Base-by-base conservation (phyloP, 2,888 invertebrate species). In the Megamerina dolium region DNA sequence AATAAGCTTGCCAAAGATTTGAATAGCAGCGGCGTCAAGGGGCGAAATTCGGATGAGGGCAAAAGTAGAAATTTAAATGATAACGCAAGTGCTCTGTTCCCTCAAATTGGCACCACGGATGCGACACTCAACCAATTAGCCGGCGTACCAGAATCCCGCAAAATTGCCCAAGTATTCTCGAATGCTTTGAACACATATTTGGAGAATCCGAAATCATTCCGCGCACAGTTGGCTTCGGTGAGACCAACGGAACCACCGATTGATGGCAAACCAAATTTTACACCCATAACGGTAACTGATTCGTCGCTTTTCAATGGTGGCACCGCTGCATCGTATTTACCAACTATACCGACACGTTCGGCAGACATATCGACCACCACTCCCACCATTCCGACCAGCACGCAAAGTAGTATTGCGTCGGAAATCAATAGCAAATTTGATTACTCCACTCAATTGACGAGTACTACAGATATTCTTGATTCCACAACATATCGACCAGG, bases 161-260 rank as follows among this genome's bases (percentile, higher is more conserved):
- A 88, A 66, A 68, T 89, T 4, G 89, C 89, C 1, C 84, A 86
- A 68, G 85, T 89, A 4, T 90, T 90, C 57, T 88, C 88, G 1
- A 82, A 87, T 59, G 89, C 88, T 0, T 68, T 90, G 13, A 84
- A 86, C 2, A 86, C 85, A 1, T 90, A 89, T 55, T 73, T 90
- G 4, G 83, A 88, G 66, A 84, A 89, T 66, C 89, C 89, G 1
- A 81, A 82, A n/a, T 81, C 81, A 40, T 89, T 89, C 57, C 80
- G 84, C 52, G 82, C 81, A 59, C 83, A 83, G 16, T 66, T 90
- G 16, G 82, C 84, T 6, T 82, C 85, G 52, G 83, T 86, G 2
- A 75, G 88, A 58, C 89, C 89, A 0, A 88, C 87, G 0, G 86
- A 85, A 56, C 87, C 86, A 1, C 76, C 83, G 14, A 66, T 71